Evolutionary conservation across 2,888 invertebrate species (phyloP).

Genomic region (Drepanosiphum platanoidis): DNA sequence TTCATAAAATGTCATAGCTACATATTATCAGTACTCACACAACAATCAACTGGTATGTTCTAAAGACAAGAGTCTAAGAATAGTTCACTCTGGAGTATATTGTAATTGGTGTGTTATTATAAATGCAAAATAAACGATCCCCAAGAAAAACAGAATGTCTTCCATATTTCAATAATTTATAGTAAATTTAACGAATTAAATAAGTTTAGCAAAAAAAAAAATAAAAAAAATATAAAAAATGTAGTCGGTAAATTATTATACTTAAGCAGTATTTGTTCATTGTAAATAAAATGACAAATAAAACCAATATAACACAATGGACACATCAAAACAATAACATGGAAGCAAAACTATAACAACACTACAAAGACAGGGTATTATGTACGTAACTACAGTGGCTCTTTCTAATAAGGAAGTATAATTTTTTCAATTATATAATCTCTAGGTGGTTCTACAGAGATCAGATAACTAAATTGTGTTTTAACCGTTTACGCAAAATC

Average conservation of each 20-base stretch:
- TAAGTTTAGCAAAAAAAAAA: too few species aligned
- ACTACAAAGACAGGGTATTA: not conserved
- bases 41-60: not conserved
- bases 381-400: not conserved
- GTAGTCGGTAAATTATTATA: too few species aligned
- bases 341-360: conserved; percentile 14
- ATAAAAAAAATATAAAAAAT: not conserved
- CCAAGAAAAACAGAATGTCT: too few species aligned
- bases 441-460: not conserved
- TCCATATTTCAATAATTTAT: too few species aligned
- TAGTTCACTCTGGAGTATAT: not conserved
- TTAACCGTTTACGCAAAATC: not conserved
- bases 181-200: too few species aligned
- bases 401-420: not conserved
- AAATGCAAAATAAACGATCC: not conserved
- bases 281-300: not conserved
- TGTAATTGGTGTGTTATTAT: not conserved
- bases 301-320: not conserved
- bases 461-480: not conserved
- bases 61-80: not conserved
- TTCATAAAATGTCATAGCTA: not conserved
- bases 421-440: not conserved
- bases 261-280: too few species aligned
- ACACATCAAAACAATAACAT: not conserved
- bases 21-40: not conserved